Conservation (phyloP, 2,888 invertebrate species). For the Tuberolachnus salignus region DNA sequence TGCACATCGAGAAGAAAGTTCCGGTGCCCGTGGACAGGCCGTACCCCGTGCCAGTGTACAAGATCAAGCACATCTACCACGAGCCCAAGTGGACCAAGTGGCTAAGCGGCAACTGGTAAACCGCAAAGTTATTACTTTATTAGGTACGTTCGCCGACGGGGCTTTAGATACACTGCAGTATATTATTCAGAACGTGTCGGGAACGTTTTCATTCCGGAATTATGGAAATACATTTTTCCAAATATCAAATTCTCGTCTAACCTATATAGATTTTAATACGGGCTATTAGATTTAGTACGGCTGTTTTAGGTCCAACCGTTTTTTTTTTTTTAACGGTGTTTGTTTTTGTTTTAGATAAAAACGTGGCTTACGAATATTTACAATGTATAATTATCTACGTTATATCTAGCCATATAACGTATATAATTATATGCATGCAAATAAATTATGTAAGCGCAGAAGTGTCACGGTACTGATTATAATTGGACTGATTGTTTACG, state of each 20-base stretch:
- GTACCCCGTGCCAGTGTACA: slow-evolving; percentile 60
- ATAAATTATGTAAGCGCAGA: slow-evolving; percentile 36
- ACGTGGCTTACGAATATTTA: neutral
- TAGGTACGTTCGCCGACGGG: neutral
- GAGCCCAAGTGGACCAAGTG: slow-evolving; percentile 53
- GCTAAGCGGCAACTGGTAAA: slow-evolving; percentile 43
- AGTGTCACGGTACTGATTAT: slow-evolving; percentile 45
- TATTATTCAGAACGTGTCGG: no score
- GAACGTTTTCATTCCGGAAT: no score
- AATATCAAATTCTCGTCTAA: no score
- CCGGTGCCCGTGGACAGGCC: slow-evolving; percentile 60
- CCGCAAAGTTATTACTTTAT: neutral
- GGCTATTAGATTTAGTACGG: no score
- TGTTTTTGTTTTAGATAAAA: slow-evolving; percentile 30
- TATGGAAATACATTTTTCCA: no score
- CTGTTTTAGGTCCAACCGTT: neutral
- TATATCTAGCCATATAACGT: no score
- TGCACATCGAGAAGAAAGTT: slow-evolving; percentile 60
- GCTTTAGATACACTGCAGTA: no score
- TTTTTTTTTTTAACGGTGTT: neutral
- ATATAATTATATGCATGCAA: neutral
- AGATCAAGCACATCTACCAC: slow-evolving; percentile 60
- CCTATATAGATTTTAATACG: no score
- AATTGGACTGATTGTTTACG: slow-evolving; percentile 35
- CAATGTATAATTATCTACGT: neutral